phyloP scores from a whole-genome alignment of 2,888 invertebrate species.

The Epicampocera succincta region DNA sequence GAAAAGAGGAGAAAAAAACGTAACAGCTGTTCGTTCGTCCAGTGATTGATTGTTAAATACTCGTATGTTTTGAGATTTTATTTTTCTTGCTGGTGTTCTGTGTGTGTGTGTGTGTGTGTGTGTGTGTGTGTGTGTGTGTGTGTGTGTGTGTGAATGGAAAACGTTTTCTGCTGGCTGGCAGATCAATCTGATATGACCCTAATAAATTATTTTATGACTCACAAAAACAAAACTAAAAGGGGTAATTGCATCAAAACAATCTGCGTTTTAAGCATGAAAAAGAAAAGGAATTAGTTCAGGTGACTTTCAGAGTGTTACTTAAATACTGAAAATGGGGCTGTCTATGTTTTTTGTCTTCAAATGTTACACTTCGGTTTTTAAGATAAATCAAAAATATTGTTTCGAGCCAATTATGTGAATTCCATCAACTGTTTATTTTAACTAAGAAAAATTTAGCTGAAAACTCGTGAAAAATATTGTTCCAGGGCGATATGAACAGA shows the following conservation, averaged over 20 bases:
- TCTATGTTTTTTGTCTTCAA: too few species aligned
- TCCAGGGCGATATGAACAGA: too few species aligned
- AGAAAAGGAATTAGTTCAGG: background rate
- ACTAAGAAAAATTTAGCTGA: too few species aligned
- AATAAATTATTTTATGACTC: constrained; percentile 47
- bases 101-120: background rate
- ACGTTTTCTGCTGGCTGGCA: constrained; percentile 9
- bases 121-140: constrained; percentile 13
- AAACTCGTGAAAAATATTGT: too few species aligned
- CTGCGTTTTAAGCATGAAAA: background rate
- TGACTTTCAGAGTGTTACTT: too few species aligned
- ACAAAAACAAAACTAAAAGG: background rate
- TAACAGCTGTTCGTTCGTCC: constrained; percentile 53
- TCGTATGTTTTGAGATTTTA: constrained; percentile 16
- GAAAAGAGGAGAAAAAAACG: constrained; percentile 2
- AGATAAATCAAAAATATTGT: too few species aligned
- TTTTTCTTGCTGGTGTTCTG: constrained; percentile 3
- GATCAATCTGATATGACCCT: constrained; percentile 53
- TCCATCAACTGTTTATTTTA: too few species aligned
- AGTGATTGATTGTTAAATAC: constrained; percentile 61
- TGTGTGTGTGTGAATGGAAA: constrained; percentile 6
- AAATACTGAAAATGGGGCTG: too few species aligned
- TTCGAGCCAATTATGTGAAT: too few species aligned
- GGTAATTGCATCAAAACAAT: background rate
- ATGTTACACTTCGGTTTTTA: too few species aligned